Evolutionary conservation across 2,888 invertebrate genomes (phyloP).

Genomic region (Strigamia transsilvanica): DNA sequence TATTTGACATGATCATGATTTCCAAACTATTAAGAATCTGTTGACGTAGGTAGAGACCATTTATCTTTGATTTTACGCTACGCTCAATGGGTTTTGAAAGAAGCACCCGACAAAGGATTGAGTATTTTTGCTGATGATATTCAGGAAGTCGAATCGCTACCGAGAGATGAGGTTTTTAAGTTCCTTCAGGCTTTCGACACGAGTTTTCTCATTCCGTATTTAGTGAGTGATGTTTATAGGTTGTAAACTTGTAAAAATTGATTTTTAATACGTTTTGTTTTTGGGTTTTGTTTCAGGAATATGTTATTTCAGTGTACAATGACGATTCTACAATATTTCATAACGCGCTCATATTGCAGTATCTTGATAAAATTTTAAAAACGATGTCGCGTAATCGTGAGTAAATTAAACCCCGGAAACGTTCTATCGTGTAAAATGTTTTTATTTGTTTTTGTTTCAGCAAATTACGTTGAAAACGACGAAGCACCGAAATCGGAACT

Average conservation of each 20-base stretch:
- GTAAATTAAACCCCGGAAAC: not conserved
- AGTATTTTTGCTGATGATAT: conserved; percentile 85
- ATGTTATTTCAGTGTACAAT: conserved; percentile 88
- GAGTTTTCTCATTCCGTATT: conserved; percentile 84
- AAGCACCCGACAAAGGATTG: conserved; percentile 87
- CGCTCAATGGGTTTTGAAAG: conserved; percentile 88
- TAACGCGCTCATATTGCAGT: conserved; percentile 88
- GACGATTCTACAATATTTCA: conserved; percentile 86
- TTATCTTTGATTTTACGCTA: conserved; percentile 91
- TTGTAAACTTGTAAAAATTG: not conserved
- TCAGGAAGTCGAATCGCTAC: conserved; percentile 86
- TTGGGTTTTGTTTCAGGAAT: conserved; percentile 70
- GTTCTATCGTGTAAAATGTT: not conserved
- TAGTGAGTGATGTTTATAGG: conserved; percentile 66
- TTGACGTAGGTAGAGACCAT: conserved; percentile 73
- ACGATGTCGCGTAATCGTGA: conserved; percentile 31
- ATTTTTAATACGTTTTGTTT: conserved; percentile 1
- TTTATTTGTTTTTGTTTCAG: not conserved
- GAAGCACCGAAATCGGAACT: conserved; percentile 62
- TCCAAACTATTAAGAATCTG: conserved; percentile 5
- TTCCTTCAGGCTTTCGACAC: conserved; percentile 85
- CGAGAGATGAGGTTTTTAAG: conserved; percentile 86
- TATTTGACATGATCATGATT: too few relatives aligned
- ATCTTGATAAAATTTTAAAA: conserved; percentile 74
- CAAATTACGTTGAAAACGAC: not conserved